Evolutionary conservation across 2,888 invertebrate genomes (phyloP), one percentile per base, ranked within the genome.

Genomic region (Steinernema scapterisci): DNA sequence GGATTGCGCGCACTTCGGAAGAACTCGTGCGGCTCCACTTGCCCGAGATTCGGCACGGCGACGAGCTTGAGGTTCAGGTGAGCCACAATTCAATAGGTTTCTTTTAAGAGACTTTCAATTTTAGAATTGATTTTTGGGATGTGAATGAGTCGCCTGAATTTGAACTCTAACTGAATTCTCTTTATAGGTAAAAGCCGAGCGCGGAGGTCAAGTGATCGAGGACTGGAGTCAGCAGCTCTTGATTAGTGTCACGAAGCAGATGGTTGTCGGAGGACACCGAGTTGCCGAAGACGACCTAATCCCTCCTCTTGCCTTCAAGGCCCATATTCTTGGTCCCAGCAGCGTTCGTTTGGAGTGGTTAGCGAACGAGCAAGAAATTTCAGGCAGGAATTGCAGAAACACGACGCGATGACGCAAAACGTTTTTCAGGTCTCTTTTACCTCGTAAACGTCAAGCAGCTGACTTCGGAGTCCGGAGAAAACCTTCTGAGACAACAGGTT

Each of bases 381-480:
- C 9, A 54, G 48, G 73, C 44, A 52, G 19, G n/a, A 52, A 13
- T n/a, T 19, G 63, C 27, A 31, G 45, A 31, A 27, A 70, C 16
- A 5, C 11, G 11, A 44, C 23, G n/a, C 71, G 21, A 21, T 46
- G n/a, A 54, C 73, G 52, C 19, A 19, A 38, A 52, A 11, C 9
- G 38, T 52, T 23, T 72, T 81, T 45, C 79, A 79, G 83, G 80
- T 63, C 75, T 84, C 63, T 86, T 80, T 76, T 86, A 86, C 75
- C 70, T 86, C 31, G 84, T 86, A 0, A 84, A 85, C 74, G 82
- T 85, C n/a, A 83, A 85, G 63, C 86, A 86, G 73, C 54, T 86
- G 70, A 85, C 85, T 7, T 80, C 84, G 13, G 75, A 83, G 44
- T 79, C 81, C 0, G 82, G 82, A 63, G 82, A 79, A 21, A 76